Conservation (phyloP, 2,113 vertebrate genomes). For the Dasyprocta punctata region DNA sequence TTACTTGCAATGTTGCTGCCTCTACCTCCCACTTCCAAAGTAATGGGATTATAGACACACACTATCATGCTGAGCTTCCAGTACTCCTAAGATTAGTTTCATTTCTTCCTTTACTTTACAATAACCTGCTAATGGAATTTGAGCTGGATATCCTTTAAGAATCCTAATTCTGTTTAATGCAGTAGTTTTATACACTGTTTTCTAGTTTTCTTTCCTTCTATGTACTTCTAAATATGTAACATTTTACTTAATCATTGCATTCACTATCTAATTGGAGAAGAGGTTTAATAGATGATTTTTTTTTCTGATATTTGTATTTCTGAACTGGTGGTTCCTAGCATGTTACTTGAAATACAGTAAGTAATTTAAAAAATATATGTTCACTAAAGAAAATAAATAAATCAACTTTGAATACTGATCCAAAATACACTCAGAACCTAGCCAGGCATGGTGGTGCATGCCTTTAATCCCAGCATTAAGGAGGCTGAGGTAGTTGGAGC, state of each 20-base stretch:
- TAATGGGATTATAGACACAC: neutral
- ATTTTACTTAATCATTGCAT: neutral
- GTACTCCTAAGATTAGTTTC: neutral
- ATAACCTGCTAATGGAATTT: neutral
- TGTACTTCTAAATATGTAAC: neutral
- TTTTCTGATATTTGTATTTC: neutral
- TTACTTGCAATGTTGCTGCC: neutral
- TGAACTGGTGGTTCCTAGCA: neutral
- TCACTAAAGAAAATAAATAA: neutral
- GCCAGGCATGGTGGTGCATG: no score
- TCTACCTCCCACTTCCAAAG: neutral
- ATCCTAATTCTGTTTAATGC: neutral
- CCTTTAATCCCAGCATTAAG: no score
- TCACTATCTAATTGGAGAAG: neutral
- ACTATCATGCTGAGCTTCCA: neutral
- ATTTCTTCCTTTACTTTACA: neutral
- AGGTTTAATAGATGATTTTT: neutral
- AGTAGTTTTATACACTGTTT: neutral
- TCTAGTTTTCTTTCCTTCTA: neutral
- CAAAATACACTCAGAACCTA: fast-evolving
- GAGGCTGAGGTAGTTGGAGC: no score
- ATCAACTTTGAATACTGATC: neutral
- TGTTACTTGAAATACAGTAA: neutral
- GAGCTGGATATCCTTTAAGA: neutral
- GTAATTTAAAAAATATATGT: neutral